Evolutionary conservation across 2,113 vertebrate genomes (phyloP), one percentile per base, ranked within the genome.

Genomic region (Crotophaga sulcirostris): DNA sequence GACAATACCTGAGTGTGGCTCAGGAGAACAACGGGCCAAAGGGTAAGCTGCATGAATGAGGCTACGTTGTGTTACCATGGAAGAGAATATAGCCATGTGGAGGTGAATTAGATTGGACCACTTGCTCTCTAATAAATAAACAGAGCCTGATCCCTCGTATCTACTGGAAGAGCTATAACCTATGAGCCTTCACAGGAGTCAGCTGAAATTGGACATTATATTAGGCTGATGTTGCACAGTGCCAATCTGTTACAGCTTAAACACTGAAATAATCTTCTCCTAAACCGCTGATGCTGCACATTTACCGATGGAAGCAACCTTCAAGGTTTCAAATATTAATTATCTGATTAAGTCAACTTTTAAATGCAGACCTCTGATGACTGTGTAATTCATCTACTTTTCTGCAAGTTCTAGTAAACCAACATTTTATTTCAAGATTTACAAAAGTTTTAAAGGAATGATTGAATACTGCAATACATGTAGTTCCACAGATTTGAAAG

Each of bases 1-100:
- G 34, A 38, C 6, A 59, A 21, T 12, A 14, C 7, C 36, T 77
- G 19, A 66, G 8, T 0, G 0, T 60, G 26, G 7, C 15, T 82
- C 29, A 44, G 54, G 16, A 79, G 29, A 72, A 82, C 28, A 77
- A 68, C 12, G 9, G 24, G 11, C 11, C 24, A 63, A 78, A 78
- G 14, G 1, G 18, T 5, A 40, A 17, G 34, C 3, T 70, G 5
- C 15, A 87, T 40, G 24, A 82, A 72, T 60, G 33, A 72, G 75
- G 18, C 20, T 31, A 42, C 6, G 4, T 72, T 62, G 28, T 70
- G 75, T 31, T 64, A 31, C 13, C 2, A 0, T 58, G 55, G 44
- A 87, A 87, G 8, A 60, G 5, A 38, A 56, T 58, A 77, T 24
- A 76, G 42, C 7, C 10, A 23, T 28, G 34, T 17, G 24, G 36